Evolutionary conservation across 2,113 vertebrate genomes (phyloP), one percentile per base, ranked within the genome.

Genomic region (Scatophagus argus): DNA sequence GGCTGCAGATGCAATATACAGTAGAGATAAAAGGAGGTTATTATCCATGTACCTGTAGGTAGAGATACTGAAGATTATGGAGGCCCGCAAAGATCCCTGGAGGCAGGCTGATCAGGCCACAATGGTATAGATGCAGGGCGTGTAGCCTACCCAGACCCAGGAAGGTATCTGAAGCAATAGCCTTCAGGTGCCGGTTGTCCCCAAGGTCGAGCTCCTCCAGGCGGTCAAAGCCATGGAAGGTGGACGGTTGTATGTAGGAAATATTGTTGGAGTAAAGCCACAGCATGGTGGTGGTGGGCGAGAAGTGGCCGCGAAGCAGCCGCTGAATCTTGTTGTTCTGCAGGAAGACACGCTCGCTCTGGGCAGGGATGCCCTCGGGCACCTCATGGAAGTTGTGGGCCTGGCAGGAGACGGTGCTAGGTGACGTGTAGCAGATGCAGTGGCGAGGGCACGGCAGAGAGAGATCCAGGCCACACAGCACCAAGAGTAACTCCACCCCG

Each of bases 191-290:
- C 51, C 94, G 92, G 92, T 99, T 99, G 93, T 99, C 98, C 2
- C 98, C 98, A 3, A 99, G 95, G 88, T 99, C 98, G n/a, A 99
- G 95, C 89, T 99, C 98, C 85, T 99, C 98, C 82, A 99, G 93
- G 77, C 96, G 97, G 78, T 95, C 87, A 0, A 99, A 98, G 81
- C 97, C 98, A 0, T 94, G 94, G n/a, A 99, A 99, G 74, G 97
- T 96, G 85, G 93, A 94, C 12, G 98, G 96, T 83, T 98, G 96
- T 8, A 99, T 97, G 93, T 96, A 97, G 86, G 97, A 97, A 89
- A 99, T 96, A 90, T 99, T 99, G 93, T 99, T 99, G 92, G 98
- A 98, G 89, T 99, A 99, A 79, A 99, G 95, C 98, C 97, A 99
- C 77, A 99, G 92, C 89, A 96, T 98, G 91, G 97, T 96, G 79